Conservation (phyloP, 2,888 invertebrate genomes). For the Portevinia maculata region DNA sequence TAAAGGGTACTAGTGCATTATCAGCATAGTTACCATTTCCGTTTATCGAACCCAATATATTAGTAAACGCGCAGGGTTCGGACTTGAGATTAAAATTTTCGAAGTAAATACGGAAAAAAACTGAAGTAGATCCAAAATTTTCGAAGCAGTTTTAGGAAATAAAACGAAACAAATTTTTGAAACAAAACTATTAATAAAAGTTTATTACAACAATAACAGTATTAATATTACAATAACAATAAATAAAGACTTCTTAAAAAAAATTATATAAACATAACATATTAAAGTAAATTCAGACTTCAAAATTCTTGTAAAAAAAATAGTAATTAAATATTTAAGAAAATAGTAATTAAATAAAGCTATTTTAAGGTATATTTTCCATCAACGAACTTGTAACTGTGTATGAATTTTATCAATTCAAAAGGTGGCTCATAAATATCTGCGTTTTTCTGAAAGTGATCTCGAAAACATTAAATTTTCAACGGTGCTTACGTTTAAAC, state of each 20-base stretch:
- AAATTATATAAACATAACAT: too few relatives aligned
- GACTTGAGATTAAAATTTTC: constrained; percentile 12
- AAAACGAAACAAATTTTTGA: neutral
- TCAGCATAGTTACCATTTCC: too few relatives aligned
- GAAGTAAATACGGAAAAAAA: constrained; percentile 10
- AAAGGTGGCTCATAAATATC: constrained; percentile 15
- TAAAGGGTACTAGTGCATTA: too few relatives aligned
- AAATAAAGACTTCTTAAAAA: too few relatives aligned
- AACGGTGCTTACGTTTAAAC: constrained; percentile 8
- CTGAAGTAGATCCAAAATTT: constrained; percentile 19
- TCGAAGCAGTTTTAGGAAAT: constrained; percentile 4
- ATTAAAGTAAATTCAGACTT: too few relatives aligned
- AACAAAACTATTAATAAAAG: too few relatives aligned
- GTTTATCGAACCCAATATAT: too few relatives aligned
- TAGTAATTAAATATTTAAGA: too few relatives aligned
- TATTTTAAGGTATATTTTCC: neutral
- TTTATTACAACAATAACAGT: neutral
- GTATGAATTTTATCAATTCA: constrained; percentile 7
- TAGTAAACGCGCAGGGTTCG: constrained; percentile 13
- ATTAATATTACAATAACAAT: neutral
- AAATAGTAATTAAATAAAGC: too few relatives aligned
- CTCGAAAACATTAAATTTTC: constrained; percentile 28
- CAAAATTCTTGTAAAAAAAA: too few relatives aligned
- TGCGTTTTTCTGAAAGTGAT: constrained; percentile 1
- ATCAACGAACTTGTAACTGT: neutral